These are phyloP conservation scores for Ctenoplectra terminalis DNA, from an alignment of 1,140 invertebrate genomes.

Conservation along the genomic window DNA sequence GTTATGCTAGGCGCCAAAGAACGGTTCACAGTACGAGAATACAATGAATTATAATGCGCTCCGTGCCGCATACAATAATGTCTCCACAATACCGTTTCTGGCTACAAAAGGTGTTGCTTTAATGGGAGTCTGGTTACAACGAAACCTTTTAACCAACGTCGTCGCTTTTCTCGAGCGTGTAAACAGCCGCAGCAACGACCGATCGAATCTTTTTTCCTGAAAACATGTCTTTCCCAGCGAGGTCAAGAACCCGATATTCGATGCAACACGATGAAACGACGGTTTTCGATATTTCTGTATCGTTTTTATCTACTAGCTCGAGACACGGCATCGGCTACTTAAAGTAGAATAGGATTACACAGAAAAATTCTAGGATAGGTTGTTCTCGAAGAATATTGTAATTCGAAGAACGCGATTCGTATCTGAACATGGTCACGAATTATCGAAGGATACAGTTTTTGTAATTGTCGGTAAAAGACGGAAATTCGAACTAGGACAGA, in stretches of 20 bases:
- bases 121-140: constrained; percentile 81
- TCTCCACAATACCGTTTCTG: constrained; percentile 74
- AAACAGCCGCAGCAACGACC: constrained; percentile 53
- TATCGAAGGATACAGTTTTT: neutral
- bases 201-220: constrained; percentile 22
- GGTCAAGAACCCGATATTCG: constrained; percentile 40
- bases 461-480: too few species aligned
- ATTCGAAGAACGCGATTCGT: neutral
- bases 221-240: constrained; percentile 36
- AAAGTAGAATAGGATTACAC: neutral
- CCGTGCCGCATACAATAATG: constrained; percentile 78
- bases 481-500: neutral
- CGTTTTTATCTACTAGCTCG: constrained; percentile 22
- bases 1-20: constrained; percentile 73
- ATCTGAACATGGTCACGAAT: neutral
- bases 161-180: constrained; percentile 58
- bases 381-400: neutral
- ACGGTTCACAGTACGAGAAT: constrained; percentile 70
- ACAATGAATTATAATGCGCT: constrained; percentile 80
- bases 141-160: constrained; percentile 61
- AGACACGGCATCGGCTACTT: constrained; percentile 36
- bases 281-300: constrained; percentile 19
- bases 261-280: constrained; percentile 2
- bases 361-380: neutral
- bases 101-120: constrained; percentile 81